Evolutionary conservation across 2,888 invertebrate species (phyloP).

Genomic region (Oscheius sp.): DNA sequence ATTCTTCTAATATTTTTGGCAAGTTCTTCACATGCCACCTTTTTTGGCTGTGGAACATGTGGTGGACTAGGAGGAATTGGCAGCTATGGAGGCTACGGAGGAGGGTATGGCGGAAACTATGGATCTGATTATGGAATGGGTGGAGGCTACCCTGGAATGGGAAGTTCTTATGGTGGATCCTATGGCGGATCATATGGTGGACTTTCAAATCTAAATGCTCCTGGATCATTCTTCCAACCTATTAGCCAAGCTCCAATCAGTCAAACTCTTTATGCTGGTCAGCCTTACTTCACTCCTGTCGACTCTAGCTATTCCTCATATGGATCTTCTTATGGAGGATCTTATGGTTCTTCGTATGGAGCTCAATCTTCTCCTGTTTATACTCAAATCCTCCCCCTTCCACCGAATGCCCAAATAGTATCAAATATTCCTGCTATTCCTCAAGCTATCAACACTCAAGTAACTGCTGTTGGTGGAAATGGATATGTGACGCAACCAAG

Average conservation of each 20-base stretch:
- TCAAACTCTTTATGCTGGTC: constrained; percentile 11
- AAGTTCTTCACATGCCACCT: constrained; percentile 37
- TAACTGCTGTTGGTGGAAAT: neutral
- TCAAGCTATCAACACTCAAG: neutral
- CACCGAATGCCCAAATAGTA: constrained; percentile 20
- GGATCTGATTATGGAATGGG: neutral
- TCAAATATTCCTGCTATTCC: neutral
- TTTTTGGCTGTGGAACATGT: constrained; percentile 22
- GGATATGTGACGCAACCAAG: neutral
- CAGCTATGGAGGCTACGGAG: constrained; percentile 27
- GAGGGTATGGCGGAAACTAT: constrained; percentile 36
- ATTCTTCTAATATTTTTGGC: constrained; percentile 33
- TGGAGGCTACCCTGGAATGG: neutral
- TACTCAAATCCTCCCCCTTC: constrained; percentile 22
- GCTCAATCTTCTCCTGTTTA: neutral
- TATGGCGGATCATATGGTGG: neutral
- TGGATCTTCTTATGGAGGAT: constrained; percentile 1
- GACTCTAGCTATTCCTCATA: neutral
- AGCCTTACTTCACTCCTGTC: constrained; percentile 12
- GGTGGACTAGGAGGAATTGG: constrained; percentile 15
- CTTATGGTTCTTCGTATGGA: neutral
- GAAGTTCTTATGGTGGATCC: no score
- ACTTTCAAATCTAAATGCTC: neutral
- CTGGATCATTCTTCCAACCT: constrained; percentile 13
- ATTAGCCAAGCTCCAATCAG: neutral